A percentile compares a stretch with the other conserved stretches of the same genome.
Conservation (phyloP, 2,797 vertebrate species). For the Phalloptychus januarius region DNA sequence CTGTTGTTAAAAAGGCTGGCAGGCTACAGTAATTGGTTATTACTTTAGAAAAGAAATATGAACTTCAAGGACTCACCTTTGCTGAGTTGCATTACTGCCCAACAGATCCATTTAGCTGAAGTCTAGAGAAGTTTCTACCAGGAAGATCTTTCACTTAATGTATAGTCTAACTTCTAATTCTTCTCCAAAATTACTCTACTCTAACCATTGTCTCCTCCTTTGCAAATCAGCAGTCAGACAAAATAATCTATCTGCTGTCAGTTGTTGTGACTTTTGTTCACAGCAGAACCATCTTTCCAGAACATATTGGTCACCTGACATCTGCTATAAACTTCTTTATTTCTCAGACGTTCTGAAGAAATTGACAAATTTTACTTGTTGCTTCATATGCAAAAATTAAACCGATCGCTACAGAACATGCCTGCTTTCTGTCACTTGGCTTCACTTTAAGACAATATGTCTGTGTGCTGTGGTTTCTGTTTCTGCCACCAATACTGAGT, state of each 20-base stretch:
- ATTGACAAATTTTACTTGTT: neutral
- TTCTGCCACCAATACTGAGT: neutral
- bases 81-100: conserved; percentile 21
- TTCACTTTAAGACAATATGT: conserved; percentile 10
- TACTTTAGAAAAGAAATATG: neutral
- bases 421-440: neutral
- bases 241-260: neutral
- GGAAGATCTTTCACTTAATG: neutral
- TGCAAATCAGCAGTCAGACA: neutral
- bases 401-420: neutral
- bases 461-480: conserved; percentile 29
- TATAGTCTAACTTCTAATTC: neutral
- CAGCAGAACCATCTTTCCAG: neutral
- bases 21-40: neutral
- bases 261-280: neutral
- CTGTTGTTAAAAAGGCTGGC: neutral
- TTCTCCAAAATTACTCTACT: neutral
- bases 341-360: neutral
- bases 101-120: conserved; percentile 35
- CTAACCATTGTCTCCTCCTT: neutral
- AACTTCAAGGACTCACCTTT: conserved; percentile 53
- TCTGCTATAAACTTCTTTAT: conserved; percentile 6
- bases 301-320: neutral
- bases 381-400: neutral
- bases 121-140: neutral